A percentile compares a stretch with the other conserved stretches of the same genome.
phyloP scores from a whole-genome alignment of 2,113 vertebrate genomes.

The Mastomys coucha region DNA sequence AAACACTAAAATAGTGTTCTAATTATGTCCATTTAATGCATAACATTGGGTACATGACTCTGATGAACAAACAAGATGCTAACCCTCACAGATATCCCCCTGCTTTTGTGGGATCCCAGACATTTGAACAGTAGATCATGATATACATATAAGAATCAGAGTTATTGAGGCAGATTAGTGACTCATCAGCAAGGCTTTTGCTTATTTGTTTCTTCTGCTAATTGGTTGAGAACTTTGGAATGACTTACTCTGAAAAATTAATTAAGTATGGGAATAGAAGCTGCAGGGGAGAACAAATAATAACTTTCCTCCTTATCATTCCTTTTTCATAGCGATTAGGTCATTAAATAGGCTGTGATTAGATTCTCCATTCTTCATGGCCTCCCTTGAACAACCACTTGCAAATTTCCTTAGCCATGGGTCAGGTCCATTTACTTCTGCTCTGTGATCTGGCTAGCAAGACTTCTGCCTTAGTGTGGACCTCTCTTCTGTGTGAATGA shows the following conservation, averaged over 20 bases:
- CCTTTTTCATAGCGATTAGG: background rate
- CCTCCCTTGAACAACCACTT: background rate
- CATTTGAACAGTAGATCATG: background rate
- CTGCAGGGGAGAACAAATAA: conserved; percentile 5
- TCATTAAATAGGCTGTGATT: conserved; percentile 36
- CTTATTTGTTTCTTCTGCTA: background rate
- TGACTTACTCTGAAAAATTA: conserved; percentile 36
- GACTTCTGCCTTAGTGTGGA: background rate
- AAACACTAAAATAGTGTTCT: background rate
- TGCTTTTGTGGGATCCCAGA: too few species aligned
- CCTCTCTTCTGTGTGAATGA: background rate
- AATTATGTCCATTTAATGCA: background rate
- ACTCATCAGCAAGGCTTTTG: background rate
- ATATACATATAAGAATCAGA: background rate
- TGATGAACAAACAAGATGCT: background rate
- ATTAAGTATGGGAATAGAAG: background rate
- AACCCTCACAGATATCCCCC: background rate
- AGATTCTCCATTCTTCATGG: background rate
- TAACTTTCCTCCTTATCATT: conserved; percentile 30
- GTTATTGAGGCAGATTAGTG: background rate
- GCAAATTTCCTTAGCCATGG: background rate
- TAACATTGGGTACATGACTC: background rate
- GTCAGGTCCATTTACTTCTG: background rate
- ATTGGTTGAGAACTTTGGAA: conserved; percentile 19
- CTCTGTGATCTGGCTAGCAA: rapidly evolving